Conservation (phyloP, 2,888 invertebrate genomes). For the Eristalinus aeneus region DNA sequence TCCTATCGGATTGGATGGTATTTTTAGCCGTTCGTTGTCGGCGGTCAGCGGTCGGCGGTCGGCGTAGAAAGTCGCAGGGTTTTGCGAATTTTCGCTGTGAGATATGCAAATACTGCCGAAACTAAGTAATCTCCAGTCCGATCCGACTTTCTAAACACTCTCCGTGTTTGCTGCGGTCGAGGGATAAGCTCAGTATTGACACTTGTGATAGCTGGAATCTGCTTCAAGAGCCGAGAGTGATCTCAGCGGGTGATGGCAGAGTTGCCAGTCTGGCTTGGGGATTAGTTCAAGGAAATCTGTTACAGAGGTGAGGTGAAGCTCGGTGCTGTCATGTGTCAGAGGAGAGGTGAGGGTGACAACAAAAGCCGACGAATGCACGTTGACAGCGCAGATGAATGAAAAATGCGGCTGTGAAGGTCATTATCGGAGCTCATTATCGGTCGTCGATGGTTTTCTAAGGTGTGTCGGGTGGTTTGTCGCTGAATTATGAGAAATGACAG, state of each 20-base stretch:
- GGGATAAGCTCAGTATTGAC: not conserved
- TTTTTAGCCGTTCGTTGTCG: conserved; percentile 2
- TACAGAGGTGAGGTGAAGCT: not conserved
- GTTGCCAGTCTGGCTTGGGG: not conserved
- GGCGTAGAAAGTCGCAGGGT: conserved; percentile 10
- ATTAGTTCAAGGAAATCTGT: not conserved
- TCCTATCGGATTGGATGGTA: conserved; percentile 4
- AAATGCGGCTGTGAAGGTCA: not conserved
- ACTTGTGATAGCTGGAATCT: not conserved
- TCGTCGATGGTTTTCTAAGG: not conserved
- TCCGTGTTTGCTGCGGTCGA: not conserved
- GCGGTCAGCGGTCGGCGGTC: too few relatives aligned
- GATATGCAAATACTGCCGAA: not conserved
- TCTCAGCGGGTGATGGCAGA: not conserved
- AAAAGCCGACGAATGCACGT: not conserved
- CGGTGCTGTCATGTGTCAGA: not conserved
- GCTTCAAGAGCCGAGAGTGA: not conserved
- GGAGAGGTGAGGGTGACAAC: not conserved
- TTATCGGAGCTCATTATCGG: not conserved
- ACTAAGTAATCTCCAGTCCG: not conserved
- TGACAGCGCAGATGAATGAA: not conserved
- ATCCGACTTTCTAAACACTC: not conserved
- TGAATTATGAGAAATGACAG: not conserved
- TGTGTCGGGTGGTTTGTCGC: not conserved
- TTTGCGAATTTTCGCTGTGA: not conserved